Conservation (phyloP, 2,113 vertebrate genomes). For the Barbus barbus region DNA sequence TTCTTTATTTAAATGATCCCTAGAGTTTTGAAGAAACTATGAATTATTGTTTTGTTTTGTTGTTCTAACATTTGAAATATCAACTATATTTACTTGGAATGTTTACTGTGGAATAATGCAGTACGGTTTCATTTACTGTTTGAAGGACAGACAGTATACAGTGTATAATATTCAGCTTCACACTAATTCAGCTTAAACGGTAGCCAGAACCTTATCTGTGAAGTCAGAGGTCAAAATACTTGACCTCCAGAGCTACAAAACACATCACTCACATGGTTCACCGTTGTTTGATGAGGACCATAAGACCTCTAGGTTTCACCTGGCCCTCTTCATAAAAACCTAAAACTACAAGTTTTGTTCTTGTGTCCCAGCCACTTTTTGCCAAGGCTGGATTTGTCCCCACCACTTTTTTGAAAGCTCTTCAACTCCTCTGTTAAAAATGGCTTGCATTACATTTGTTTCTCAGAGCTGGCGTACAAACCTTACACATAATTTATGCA, state of each 20-base stretch:
- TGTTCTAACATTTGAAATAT: not conserved
- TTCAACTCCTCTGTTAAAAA: not conserved
- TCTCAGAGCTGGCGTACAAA: not conserved
- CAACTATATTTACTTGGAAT: not conserved
- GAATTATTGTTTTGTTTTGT: not conserved
- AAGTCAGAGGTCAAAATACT: slow-evolving; percentile 6
- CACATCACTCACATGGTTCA: not conserved
- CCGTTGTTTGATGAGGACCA: not conserved
- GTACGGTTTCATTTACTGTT: not conserved
- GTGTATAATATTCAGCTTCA: not conserved
- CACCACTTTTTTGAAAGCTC: not conserved
- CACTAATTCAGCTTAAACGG: not conserved
- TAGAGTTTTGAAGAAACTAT: not conserved
- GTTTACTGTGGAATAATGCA: not conserved
- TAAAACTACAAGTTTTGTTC: not conserved
- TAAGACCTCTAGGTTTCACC: not conserved
- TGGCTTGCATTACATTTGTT: not conserved
- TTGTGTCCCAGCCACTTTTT: not conserved
- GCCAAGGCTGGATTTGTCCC: too few relatives aligned
- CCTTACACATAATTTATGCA: too few relatives aligned
- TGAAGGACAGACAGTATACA: not conserved
- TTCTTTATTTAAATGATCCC: not conserved
- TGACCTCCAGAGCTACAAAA: not conserved
- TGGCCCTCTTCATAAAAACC: not conserved
- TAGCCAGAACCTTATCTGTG: not conserved